Conservation (phyloP, 1,140 invertebrate species). For the Aricia agestis region DNA sequence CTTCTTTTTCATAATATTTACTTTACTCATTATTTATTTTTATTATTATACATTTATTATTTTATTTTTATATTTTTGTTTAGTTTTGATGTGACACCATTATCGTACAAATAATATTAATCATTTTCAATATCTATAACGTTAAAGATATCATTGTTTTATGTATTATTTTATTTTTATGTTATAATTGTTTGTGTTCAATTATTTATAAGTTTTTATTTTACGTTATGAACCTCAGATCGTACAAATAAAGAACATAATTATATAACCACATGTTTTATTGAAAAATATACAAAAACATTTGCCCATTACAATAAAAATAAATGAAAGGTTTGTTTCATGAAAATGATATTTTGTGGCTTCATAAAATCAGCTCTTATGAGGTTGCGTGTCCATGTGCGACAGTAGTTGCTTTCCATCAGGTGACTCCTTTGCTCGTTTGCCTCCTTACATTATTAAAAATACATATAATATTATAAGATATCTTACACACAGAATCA, state of each 20-base stretch:
- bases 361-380: too few species aligned
- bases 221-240: slow-evolving; percentile 27
- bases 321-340: too few species aligned
- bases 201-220: slow-evolving; percentile 18
- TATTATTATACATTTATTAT: background rate
- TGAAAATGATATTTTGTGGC: too few species aligned
- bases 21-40: background rate
- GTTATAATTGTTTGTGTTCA: slow-evolving; percentile 25
- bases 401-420: too few species aligned
- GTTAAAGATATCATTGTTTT: background rate
- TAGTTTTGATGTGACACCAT: background rate
- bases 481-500: too few species aligned
- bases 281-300: background rate
- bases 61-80: background rate
- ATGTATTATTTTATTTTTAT: slow-evolving; percentile 14
- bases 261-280: slow-evolving; percentile 29
- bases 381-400: too few species aligned
- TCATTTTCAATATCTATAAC: background rate
- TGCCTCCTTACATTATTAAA: too few species aligned
- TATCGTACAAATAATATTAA: background rate
- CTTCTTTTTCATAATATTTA: too few species aligned
- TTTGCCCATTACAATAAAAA: too few species aligned
- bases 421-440: too few species aligned
- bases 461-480: too few species aligned
- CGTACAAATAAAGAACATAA: slow-evolving; percentile 68